Percentiles rank a stretch among this genome's conserved stretches.
Conservation (phyloP, 2,113 vertebrate genomes). For the Chloropsis hardwickii region DNA sequence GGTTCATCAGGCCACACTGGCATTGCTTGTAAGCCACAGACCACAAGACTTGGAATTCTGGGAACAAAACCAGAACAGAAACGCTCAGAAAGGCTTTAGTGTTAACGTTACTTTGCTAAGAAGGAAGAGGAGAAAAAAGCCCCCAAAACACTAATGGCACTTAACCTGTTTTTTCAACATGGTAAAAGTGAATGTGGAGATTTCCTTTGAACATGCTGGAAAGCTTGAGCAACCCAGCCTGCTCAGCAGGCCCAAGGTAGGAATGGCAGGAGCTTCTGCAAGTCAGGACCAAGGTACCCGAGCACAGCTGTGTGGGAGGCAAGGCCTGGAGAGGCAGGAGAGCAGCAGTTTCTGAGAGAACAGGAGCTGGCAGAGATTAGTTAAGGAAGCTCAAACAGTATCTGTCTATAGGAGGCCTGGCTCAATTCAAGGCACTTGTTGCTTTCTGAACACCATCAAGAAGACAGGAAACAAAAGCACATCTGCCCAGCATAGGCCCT, state of each 20-base stretch:
- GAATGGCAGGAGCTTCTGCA: slow-evolving; percentile 20
- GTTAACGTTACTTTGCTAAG: neutral
- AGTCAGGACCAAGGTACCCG: neutral
- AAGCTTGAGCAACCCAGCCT: neutral
- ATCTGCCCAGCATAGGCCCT: neutral
- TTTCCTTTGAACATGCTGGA: neutral
- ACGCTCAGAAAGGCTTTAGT: neutral
- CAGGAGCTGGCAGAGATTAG: neutral
- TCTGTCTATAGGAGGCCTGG: neutral
- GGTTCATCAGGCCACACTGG: neutral
- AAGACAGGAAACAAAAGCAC: neutral
- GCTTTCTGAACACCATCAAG: slow-evolving; percentile 9
- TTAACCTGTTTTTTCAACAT: neutral
- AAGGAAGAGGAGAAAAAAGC: neutral
- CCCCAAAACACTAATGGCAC: neutral
- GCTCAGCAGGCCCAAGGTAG: neutral
- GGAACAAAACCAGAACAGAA: neutral
- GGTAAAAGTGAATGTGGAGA: neutral
- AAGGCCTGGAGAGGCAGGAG: neutral
- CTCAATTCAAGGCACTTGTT: neutral
- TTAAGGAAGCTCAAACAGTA: neutral
- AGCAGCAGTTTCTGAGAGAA: neutral
- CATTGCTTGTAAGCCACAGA: neutral
- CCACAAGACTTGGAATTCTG: neutral
- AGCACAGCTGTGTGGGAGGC: neutral